These are phyloP conservation scores for Bubo bubo DNA, from an alignment of 2,113 vertebrate genomes.

Conservation along the genomic window DNA sequence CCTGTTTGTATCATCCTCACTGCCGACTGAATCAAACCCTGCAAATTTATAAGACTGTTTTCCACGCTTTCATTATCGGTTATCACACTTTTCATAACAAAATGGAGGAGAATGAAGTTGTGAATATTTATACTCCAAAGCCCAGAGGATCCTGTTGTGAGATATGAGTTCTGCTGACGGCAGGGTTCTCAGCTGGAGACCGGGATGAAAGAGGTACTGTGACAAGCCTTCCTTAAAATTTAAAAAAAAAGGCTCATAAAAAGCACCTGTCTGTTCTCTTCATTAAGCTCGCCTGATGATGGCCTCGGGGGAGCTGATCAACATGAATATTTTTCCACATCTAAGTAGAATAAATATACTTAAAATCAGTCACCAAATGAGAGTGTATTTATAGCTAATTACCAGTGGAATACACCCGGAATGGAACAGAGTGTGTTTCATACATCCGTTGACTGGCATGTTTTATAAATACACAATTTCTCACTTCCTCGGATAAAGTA, in stretches of 20 bases:
- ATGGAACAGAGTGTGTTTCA: background rate
- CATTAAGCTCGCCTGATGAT: conserved; percentile 64
- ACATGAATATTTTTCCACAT: background rate
- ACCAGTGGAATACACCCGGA: background rate
- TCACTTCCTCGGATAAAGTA: background rate
- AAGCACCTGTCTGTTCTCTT: conserved; percentile 59
- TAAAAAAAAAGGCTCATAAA: background rate
- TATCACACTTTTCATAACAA: background rate
- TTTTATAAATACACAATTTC: conserved; percentile 3
- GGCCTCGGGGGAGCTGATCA: conserved; percentile 26
- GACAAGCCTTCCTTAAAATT: background rate
- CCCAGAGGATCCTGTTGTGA: background rate
- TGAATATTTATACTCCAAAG: background rate
- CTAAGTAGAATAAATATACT: conserved; percentile 61
- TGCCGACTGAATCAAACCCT: background rate
- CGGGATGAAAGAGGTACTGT: background rate
- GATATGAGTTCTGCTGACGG: background rate
- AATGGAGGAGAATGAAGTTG: background rate
- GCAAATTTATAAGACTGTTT: background rate
- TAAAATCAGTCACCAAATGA: conserved; percentile 56
- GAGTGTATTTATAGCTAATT: conserved; percentile 46
- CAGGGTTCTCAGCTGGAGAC: conserved; percentile 11
- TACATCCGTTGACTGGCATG: background rate
- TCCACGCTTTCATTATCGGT: background rate
- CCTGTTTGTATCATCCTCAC: background rate